A percentile compares a stretch with the other conserved stretches of the same genome.
phyloP scores from a whole-genome alignment of 1,140 invertebrate species.

The Apis florea region DNA sequence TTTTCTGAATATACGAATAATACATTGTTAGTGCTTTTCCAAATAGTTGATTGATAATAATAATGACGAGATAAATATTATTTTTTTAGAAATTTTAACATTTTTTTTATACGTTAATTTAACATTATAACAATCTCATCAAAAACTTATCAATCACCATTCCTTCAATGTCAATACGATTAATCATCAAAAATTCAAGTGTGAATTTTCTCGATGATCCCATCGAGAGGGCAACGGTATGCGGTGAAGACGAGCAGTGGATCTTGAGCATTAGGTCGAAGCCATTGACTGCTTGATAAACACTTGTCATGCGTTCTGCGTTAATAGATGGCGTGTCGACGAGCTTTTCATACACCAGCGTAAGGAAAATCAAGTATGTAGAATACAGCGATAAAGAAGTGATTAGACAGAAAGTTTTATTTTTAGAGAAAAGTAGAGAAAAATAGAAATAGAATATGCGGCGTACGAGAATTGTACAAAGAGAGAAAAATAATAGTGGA shows the following conservation, averaged over 20 bases:
- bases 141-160: background rate
- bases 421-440: background rate
- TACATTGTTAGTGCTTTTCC: background rate
- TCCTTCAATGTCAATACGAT: background rate
- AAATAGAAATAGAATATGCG: background rate
- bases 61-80: background rate
- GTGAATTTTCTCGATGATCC: background rate
- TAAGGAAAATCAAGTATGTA: conserved; percentile 22
- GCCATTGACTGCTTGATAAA: conserved; percentile 23
- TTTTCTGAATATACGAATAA: background rate
- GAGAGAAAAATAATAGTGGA: conserved; percentile 12
- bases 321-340: background rate
- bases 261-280: conserved; percentile 26
- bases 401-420: background rate
- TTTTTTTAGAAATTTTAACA: background rate
- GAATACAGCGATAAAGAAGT: background rate
- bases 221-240: background rate
- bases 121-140: background rate
- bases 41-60: conserved; percentile 17
- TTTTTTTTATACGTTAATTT: background rate
- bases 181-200: background rate
- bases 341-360: background rate
- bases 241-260: conserved; percentile 13
- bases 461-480: conserved; percentile 15
- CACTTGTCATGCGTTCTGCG: conserved; percentile 49